These are phyloP conservation scores for Dromas ardeola DNA, from an alignment of 2,113 vertebrate genomes.

Conservation along the genomic window DNA sequence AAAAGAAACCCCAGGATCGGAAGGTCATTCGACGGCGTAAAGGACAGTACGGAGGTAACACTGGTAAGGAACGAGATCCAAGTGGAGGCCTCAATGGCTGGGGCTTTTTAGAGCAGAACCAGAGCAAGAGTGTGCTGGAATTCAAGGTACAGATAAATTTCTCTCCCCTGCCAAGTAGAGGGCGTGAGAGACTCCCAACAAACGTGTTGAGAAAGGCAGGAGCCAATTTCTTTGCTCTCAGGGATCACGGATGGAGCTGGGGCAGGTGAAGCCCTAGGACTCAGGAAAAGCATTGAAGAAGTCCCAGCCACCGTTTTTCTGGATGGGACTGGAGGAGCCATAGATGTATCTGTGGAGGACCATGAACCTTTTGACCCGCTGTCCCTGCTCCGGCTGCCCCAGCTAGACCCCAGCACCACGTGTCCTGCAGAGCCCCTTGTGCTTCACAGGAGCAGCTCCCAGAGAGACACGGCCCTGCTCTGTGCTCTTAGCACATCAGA, in stretches of 20 bases:
- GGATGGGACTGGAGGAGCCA: background rate
- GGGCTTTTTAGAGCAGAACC: background rate
- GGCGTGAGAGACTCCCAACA: background rate
- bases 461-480: background rate
- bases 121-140: background rate
- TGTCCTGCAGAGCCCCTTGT: background rate
- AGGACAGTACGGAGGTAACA: fast-evolving
- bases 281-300: background rate
- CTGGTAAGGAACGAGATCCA: background rate
- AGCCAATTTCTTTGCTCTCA: background rate
- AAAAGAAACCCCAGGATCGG: conserved; percentile 51
- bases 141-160: background rate
- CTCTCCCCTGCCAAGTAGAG: background rate
- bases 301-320: background rate
- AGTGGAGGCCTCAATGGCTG: background rate
- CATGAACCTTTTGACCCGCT: background rate
- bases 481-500: background rate
- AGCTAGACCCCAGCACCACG: background rate
- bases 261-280: background rate
- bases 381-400: background rate
- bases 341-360: background rate
- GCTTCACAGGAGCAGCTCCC: background rate
- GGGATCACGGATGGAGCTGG: background rate
- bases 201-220: background rate
- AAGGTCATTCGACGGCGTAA: background rate